A percentile compares a stretch with the other conserved stretches of the same genome.
These are phyloP conservation scores for Tetramorium parvispinum DNA, from an alignment of 1,140 invertebrate species.

Conservation along the genomic window DNA sequence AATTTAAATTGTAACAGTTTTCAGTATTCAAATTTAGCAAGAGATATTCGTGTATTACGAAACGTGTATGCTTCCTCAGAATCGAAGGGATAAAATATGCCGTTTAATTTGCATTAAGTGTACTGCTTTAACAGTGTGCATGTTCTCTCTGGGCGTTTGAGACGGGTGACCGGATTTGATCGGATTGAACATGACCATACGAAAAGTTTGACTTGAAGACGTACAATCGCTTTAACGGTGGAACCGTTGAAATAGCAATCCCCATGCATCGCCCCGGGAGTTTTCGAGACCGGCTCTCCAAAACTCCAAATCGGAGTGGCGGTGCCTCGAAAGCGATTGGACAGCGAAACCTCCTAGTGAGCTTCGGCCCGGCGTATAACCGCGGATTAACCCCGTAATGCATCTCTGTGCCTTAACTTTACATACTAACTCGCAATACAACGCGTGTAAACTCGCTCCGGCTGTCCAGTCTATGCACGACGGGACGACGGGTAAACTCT, in stretches of 20 bases:
- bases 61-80: neutral
- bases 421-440: conserved; percentile 56
- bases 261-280: conserved; percentile 43
- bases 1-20: neutral
- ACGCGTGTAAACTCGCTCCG: conserved; percentile 44
- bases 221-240: conserved; percentile 32
- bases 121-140: conserved; percentile 2
- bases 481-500: conserved; percentile 29
- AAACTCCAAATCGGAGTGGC: conserved; percentile 53
- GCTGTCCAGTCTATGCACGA: conserved; percentile 12
- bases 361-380: conserved; percentile 38
- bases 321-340: conserved; percentile 54
- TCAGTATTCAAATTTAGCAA: neutral
- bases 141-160: neutral
- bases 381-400: conserved; percentile 60
- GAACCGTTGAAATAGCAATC: conserved; percentile 54
- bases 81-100: neutral
- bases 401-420: conserved; percentile 53
- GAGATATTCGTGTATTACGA: neutral
- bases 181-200: conserved; percentile 24
- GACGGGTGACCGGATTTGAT: neutral
- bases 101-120: neutral
- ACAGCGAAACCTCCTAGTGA: conserved; percentile 45
- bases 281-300: conserved; percentile 15
- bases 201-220: conserved; percentile 38